Conservation (phyloP, 2,797 vertebrate species). For the Australoheros facetus region DNA sequence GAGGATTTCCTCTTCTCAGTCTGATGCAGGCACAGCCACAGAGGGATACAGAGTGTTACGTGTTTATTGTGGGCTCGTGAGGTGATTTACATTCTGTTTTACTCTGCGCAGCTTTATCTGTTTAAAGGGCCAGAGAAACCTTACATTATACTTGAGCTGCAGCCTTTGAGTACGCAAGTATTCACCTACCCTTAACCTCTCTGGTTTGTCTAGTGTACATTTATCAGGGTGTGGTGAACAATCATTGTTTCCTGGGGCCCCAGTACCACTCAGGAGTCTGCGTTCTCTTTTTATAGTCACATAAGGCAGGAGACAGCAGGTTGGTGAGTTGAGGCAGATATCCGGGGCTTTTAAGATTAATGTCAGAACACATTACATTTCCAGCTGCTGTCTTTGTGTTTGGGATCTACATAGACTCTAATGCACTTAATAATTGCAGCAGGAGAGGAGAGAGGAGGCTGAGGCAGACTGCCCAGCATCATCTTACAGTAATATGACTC, state of each 20-base stretch:
- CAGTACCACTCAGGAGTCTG: not conserved
- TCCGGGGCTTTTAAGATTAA: constrained; percentile 9
- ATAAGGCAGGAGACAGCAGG: not conserved
- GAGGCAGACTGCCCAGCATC: constrained; percentile 26
- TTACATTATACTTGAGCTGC: not conserved
- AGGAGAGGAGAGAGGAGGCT: constrained; percentile 1
- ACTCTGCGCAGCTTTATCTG: not conserved
- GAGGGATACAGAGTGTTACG: not conserved
- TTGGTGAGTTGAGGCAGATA: not conserved
- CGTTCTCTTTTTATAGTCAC: not conserved
- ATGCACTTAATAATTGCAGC: constrained; percentile 17
- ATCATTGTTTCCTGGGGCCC: constrained; percentile 32
- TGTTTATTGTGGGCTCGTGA: not conserved
- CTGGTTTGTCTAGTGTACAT: constrained; percentile 1
- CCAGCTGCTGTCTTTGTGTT: not conserved
- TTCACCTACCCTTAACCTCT: not conserved
- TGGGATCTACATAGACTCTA: not conserved
- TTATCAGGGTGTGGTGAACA: constrained; percentile 42
- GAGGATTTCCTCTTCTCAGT: constrained; percentile 65
- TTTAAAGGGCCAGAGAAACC: not conserved
- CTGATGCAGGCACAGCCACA: not conserved
- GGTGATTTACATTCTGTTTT: not conserved
- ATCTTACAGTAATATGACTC: constrained; percentile 63
- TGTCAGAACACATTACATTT: constrained; percentile 5
- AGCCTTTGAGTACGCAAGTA: not conserved